These are phyloP conservation scores for Rhea americana DNA, from an alignment of 2,113 vertebrate species.

Conservation along the genomic window DNA sequence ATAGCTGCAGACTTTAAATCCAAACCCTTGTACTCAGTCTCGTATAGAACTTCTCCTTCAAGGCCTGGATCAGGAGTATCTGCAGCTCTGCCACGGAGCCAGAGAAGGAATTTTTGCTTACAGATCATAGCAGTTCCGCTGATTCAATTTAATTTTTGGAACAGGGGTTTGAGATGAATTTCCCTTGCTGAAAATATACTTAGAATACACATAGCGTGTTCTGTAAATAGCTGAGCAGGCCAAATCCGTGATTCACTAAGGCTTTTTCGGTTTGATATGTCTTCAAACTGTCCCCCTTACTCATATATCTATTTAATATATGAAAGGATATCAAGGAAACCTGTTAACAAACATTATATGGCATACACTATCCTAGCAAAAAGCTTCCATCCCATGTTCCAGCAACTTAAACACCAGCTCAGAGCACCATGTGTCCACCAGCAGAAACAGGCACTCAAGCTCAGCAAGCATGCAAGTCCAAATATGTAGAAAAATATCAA, in stretches of 20 bases:
- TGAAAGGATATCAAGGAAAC: conserved; percentile 4
- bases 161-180: conserved; percentile 5
- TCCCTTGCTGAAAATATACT: conserved; percentile 25
- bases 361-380: not conserved
- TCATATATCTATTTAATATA: not conserved
- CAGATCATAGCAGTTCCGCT: not conserved
- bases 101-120: conserved; percentile 9
- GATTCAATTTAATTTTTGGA: conserved; percentile 28
- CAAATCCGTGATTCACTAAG: conserved; percentile 27
- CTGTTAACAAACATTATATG: not conserved
- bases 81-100: not conserved
- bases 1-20: conserved; percentile 1
- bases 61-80: not conserved
- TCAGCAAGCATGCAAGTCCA: not conserved
- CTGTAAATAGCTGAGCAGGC: conserved; percentile 35
- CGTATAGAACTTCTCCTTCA: not conserved
- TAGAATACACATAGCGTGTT: conserved; percentile 7
- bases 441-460: not conserved
- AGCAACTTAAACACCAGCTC: not conserved
- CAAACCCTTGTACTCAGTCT: not conserved
- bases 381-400: not conserved
- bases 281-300: not conserved
- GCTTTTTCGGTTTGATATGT: not conserved
- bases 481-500: not conserved
- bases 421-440: accelerated